Conservation (phyloP, 2,888 invertebrate species). For the Melanophora roralis region DNA sequence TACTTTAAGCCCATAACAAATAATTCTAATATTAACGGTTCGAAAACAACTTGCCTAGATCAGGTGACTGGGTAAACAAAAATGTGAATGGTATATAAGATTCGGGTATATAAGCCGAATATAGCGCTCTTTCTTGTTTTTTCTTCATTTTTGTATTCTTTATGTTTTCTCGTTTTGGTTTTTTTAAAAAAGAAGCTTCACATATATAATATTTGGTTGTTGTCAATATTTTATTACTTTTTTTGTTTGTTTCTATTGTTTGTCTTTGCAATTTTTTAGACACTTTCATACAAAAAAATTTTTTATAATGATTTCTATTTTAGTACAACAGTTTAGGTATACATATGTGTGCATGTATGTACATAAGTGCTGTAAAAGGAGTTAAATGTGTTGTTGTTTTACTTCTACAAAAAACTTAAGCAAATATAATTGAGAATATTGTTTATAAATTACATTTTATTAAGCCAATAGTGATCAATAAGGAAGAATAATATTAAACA, state of each 20-base stretch:
- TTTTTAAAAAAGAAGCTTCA: conserved; percentile 49
- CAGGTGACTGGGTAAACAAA: too few species aligned
- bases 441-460: too few species aligned
- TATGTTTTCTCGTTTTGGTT: conserved; percentile 8
- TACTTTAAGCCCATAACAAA: too few species aligned
- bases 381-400: conserved; percentile 19
- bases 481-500: too few species aligned
- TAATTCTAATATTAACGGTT: too few species aligned
- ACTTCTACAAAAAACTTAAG: too few species aligned
- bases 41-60: too few species aligned
- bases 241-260: background rate
- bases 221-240: conserved; percentile 6
- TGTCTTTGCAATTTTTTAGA: conserved; percentile 4
- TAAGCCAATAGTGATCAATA: too few species aligned
- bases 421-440: too few species aligned
- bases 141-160: conserved; percentile 5
- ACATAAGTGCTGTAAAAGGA: conserved; percentile 41
- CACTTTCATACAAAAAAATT: conserved; percentile 4
- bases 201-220: conserved; percentile 35
- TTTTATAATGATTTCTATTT: conserved; percentile 28
- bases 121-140: background rate
- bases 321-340: conserved; percentile 17
- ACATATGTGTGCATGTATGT: too few species aligned
- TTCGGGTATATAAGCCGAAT: too few species aligned
- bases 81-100: too few species aligned